Percentiles rank a stretch among this genome's conserved stretches.
These are phyloP conservation scores for Macquaria australasica DNA, from an alignment of 2,113 vertebrate genomes.

Conservation along the genomic window DNA sequence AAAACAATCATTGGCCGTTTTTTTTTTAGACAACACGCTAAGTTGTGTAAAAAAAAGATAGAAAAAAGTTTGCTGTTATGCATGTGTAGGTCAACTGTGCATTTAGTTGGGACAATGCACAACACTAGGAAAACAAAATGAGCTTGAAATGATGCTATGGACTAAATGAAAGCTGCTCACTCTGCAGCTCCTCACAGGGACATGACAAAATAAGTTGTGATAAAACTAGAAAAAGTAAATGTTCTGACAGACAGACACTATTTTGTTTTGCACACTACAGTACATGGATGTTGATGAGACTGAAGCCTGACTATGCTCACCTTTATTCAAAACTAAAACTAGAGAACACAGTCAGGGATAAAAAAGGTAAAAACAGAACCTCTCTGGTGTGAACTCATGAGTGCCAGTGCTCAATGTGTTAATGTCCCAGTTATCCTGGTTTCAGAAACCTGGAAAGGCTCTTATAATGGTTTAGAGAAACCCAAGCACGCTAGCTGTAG, in stretches of 20 bases:
- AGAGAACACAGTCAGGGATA: background rate
- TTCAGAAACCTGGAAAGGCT: background rate
- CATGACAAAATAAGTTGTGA: background rate
- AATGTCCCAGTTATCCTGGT: background rate
- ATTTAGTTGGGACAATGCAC: background rate
- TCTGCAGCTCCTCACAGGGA: background rate
- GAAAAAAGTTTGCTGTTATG: conserved; percentile 13
- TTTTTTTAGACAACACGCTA: conserved; percentile 76
- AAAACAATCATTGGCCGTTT: conserved; percentile 80
- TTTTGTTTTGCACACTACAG: background rate
- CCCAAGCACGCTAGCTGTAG: background rate
- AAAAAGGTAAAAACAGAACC: background rate
- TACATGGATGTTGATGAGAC: background rate
- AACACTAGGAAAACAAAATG: background rate
- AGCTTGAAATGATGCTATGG: background rate
- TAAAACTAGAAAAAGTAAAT: background rate
- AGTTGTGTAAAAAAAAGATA: conserved; percentile 52
- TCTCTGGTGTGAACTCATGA: background rate
- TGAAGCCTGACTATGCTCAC: background rate
- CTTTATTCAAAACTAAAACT: background rate
- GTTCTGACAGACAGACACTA: background rate
- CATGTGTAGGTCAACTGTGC: background rate
- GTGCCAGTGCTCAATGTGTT: too few species aligned
- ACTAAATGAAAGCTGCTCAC: background rate
- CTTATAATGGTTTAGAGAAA: background rate